These are phyloP conservation scores for Takifugu bimaculatus DNA, from an alignment of 2,113 vertebrate genomes.

Conservation along the genomic window DNA sequence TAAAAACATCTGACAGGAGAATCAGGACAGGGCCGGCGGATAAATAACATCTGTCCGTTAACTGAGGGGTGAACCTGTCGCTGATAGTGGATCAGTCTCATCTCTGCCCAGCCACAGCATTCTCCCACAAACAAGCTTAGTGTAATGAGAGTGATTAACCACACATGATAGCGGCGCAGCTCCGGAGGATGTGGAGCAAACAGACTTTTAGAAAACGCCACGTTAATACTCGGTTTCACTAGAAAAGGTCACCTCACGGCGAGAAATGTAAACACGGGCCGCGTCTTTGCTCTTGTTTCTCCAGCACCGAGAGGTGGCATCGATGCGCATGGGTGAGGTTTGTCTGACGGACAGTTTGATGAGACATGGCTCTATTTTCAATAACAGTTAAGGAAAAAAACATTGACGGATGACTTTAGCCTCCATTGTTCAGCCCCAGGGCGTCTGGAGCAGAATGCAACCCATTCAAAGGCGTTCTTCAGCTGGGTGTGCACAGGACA, in stretches of 20 bases:
- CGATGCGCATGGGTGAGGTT: neutral
- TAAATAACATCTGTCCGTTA: neutral
- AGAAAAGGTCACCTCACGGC: neutral
- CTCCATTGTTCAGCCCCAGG: neutral
- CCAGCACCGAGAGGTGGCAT: slow-evolving; percentile 8
- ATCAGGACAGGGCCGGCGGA: neutral
- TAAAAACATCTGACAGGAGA: neutral
- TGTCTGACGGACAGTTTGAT: slow-evolving; percentile 24
- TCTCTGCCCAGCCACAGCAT: slow-evolving; percentile 22
- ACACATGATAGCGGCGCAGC: neutral
- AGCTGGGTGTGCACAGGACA: neutral
- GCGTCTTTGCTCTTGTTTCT: neutral
- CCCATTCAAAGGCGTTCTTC: slow-evolving; percentile 5
- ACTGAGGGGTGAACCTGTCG: neutral
- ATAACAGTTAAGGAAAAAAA: slow-evolving; percentile 25
- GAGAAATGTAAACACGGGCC: neutral
- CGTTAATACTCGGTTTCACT: no score
- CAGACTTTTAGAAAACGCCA: neutral
- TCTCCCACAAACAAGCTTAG: slow-evolving; percentile 19
- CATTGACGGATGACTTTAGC: slow-evolving; percentile 29
- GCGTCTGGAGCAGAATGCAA: neutral
- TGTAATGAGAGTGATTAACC: slow-evolving; percentile 6
- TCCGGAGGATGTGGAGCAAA: slow-evolving; percentile 4
- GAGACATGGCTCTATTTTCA: slow-evolving; percentile 4
- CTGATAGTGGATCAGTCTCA: neutral